phyloP scores from a whole-genome alignment of 2,113 vertebrate species.

The Entosphenus tridentatus region DNA sequence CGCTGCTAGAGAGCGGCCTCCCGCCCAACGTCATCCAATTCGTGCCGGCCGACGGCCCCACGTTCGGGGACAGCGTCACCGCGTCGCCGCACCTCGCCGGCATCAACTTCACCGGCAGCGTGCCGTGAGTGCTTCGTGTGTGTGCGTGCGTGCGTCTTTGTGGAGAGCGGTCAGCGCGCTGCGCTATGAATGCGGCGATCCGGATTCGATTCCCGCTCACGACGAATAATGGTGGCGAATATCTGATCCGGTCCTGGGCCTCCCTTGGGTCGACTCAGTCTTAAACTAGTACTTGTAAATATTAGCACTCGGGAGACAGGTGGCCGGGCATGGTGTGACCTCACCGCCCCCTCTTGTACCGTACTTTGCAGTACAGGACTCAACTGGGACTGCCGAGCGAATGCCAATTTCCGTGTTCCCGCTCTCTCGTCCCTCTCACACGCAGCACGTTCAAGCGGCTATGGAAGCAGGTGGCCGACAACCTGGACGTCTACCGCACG shows the following conservation, averaged over 20 bases:
- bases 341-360: too few relatives aligned
- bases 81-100: slow-evolving; percentile 55
- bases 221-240: neutral
- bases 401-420: too few relatives aligned
- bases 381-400: too few relatives aligned
- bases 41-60: slow-evolving; percentile 48
- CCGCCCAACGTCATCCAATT: slow-evolving; percentile 75
- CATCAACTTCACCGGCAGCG: slow-evolving; percentile 89
- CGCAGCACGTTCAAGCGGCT: slow-evolving; percentile 65
- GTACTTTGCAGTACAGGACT: too few relatives aligned
- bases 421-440: neutral
- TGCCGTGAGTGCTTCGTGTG: slow-evolving; percentile 33
- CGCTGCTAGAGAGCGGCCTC: slow-evolving; percentile 51
- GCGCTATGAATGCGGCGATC: too few relatives aligned
- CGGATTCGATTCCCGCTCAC: neutral
- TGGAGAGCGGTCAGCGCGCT: too few relatives aligned
- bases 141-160: neutral
- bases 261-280: neutral
- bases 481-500: slow-evolving; percentile 52
- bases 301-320: too few relatives aligned
- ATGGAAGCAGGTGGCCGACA: slow-evolving; percentile 72
- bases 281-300: neutral
- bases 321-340: too few relatives aligned
- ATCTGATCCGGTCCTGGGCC: neutral
- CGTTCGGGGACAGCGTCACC: slow-evolving; percentile 55